Evolutionary conservation across 2,113 vertebrate genomes (phyloP).

Genomic region (Climacteris rufus): DNA sequence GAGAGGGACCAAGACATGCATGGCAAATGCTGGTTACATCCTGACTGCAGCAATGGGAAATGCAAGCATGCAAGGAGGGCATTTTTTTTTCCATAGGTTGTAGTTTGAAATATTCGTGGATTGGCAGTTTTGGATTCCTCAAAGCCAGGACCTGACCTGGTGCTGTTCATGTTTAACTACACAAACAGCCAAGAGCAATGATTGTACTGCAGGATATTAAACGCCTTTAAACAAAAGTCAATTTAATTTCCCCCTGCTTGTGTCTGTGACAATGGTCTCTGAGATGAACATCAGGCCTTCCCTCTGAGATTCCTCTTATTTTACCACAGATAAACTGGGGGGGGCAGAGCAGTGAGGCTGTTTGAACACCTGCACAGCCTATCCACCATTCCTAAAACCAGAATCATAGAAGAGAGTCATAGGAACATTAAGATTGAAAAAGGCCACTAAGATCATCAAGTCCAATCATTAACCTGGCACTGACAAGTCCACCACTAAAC

Average conservation of each 20-base stretch:
- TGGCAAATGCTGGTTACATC: fast-evolving
- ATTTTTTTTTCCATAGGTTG: too few relatives aligned
- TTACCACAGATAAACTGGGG: background rate
- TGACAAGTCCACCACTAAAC: background rate
- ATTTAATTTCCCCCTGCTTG: background rate
- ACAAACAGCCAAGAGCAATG: background rate
- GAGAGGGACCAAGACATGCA: background rate
- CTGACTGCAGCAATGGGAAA: background rate
- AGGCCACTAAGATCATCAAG: background rate
- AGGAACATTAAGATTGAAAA: background rate
- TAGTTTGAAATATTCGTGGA: background rate
- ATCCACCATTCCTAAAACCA: background rate
- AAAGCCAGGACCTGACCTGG: background rate
- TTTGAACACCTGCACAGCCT: background rate
- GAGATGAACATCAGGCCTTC: background rate
- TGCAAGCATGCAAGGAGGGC: too few relatives aligned
- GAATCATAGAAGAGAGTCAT: background rate
- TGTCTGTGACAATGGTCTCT: background rate
- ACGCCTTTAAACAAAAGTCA: background rate
- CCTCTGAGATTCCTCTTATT: background rate
- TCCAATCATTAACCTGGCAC: fast-evolving
- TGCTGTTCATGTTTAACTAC: background rate
- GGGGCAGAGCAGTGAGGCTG: background rate
- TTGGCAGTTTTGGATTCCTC: background rate
- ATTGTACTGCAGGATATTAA: background rate